Conservation (phyloP, 64 coral and sea anemone species). For the Pachyseris speciosa region DNA sequence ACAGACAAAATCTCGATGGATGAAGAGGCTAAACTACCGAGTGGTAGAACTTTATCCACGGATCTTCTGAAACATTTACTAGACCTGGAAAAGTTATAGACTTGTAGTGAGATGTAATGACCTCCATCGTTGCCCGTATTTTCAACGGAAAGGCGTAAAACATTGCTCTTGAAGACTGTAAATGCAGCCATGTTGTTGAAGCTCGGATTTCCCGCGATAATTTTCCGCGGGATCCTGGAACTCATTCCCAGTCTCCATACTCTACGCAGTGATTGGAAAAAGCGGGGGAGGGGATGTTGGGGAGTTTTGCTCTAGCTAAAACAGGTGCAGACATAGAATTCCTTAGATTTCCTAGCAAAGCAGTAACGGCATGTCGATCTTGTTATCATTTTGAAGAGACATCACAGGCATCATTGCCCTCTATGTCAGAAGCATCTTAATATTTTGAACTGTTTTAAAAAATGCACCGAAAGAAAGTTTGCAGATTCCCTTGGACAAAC, state of each 20-base stretch:
- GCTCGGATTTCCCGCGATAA: conserved; percentile 16
- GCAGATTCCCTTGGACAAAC: too few species aligned
- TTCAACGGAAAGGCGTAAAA: background rate
- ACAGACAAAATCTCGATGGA: background rate
- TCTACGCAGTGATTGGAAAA: too few species aligned
- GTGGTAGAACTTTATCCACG: background rate
- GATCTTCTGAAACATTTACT: background rate
- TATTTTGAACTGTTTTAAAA: too few species aligned
- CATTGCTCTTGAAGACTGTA: background rate
- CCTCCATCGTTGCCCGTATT: background rate
- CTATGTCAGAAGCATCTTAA: too few species aligned
- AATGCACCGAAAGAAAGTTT: too few species aligned
- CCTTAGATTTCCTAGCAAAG: too few species aligned
- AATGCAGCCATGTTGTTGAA: background rate
- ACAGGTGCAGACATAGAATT: too few species aligned
- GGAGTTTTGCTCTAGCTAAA: too few species aligned
- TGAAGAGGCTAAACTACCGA: background rate
- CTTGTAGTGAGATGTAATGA: background rate
- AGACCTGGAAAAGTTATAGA: background rate
- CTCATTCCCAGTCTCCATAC: background rate
- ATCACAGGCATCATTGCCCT: too few species aligned
- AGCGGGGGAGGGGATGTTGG: too few species aligned
- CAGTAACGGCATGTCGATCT: too few species aligned
- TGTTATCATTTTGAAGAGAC: too few species aligned
- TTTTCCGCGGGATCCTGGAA: background rate